phyloP scores from a whole-genome alignment of 2,888 invertebrate species.

The Drosophila phalerata region DNA sequence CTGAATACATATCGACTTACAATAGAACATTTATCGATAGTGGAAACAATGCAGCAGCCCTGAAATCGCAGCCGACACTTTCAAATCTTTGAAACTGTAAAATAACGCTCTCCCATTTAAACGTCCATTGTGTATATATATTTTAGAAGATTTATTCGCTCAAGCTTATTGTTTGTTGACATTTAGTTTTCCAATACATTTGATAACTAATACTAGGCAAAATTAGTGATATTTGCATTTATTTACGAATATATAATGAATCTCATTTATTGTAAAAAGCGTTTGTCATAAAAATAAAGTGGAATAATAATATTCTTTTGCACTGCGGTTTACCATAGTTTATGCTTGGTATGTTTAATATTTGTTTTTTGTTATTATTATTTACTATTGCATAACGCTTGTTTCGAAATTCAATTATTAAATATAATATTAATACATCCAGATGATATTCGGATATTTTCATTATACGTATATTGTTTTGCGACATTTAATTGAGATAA shows the following conservation, averaged over 20 bases:
- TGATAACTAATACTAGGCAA: slow-evolving; percentile 77
- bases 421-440: slow-evolving; percentile 47
- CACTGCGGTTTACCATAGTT: slow-evolving; percentile 71
- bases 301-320: slow-evolving; percentile 62
- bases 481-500: slow-evolving; percentile 48
- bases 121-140: slow-evolving; percentile 42
- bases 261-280: slow-evolving; percentile 70
- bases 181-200: slow-evolving; percentile 68
- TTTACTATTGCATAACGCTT: neutral
- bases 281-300: slow-evolving; percentile 74
- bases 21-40: neutral
- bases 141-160: slow-evolving; percentile 71
- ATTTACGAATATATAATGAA: slow-evolving; percentile 54
- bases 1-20: no score
- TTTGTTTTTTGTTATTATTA: slow-evolving; percentile 16
- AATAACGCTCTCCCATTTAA: neutral
- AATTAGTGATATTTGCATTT: slow-evolving; percentile 56
- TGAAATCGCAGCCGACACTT: neutral
- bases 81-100: neutral
- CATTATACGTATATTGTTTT: slow-evolving; percentile 39
- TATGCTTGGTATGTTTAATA: slow-evolving; percentile 45
- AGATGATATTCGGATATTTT: slow-evolving; percentile 22
- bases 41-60: neutral
- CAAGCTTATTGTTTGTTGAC: slow-evolving; percentile 72
- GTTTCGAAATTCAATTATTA: slow-evolving; percentile 55